These are phyloP conservation scores for Chroicocephalus ridibundus DNA, from an alignment of 2,113 vertebrate species.

Conservation along the genomic window DNA sequence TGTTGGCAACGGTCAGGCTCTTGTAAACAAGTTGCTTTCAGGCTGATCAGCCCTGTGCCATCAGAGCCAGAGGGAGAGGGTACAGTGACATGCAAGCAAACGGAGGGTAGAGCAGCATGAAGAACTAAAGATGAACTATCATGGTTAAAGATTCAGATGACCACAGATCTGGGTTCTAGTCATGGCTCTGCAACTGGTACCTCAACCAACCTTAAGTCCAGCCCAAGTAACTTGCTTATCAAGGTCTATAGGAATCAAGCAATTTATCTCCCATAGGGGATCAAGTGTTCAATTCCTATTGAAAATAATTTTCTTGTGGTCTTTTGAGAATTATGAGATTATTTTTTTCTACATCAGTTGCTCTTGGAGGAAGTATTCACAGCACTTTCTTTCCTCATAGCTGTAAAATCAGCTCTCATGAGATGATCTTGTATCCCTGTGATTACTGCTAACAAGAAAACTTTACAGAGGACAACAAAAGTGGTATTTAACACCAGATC, in stretches of 20 bases:
- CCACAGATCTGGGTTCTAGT: not conserved
- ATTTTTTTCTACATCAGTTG: not conserved
- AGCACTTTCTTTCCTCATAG: not conserved
- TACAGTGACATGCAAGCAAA: not conserved
- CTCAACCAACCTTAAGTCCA: not conserved
- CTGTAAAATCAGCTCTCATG: not conserved
- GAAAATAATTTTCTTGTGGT: not conserved
- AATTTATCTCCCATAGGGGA: not conserved
- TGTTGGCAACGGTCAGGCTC: not conserved
- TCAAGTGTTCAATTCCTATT: not conserved
- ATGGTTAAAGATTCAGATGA: not conserved
- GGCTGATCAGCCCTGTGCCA: not conserved
- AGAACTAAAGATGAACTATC: not conserved
- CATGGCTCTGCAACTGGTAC: not conserved
- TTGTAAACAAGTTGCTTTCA: constrained; percentile 16
- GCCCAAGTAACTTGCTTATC: not conserved
- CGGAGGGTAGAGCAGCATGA: not conserved
- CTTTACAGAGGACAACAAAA: not conserved
- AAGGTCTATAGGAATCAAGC: not conserved
- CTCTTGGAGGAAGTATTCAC: not conserved
- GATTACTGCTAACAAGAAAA: not conserved
- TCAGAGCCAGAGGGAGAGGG: not conserved
- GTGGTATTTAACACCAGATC: not conserved
- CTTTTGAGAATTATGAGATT: not conserved
- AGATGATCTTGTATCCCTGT: not conserved